Base-by-base conservation (phyloP, 1,140 invertebrate genomes). In the Drosophila lacteicornis region DNA sequence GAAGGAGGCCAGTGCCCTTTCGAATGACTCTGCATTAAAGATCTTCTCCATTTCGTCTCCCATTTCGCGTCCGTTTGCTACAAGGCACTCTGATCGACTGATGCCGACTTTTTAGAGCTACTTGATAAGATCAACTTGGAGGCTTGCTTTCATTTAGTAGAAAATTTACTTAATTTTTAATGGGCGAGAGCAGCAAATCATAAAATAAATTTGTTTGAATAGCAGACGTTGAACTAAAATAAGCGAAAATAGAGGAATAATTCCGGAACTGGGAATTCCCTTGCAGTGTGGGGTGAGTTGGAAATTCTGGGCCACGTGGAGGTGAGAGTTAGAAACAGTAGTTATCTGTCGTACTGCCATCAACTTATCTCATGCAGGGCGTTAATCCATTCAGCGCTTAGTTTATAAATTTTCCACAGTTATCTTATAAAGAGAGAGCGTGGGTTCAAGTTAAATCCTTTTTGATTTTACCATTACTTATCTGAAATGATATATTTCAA, bases 1-100 rank as follows among this genome's bases (percentile, higher is more conserved):
- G 9, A 82, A 71, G 3, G 33, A 17, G 15, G 65, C 47, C 61
- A 88, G 62, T 56, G 80, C 85, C 59, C 53, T 71, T 50, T 69
- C 50, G 17, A 88, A 75, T 11, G 67, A 87, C 42, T 61, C 63
- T n/a, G 38, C 46, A 56, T 47, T 57, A 9, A 50, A 78, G 13
- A 45, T 55, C 2, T 38, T 61, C 6, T n/a, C n/a, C 9, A 42
- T n/a, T 19, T 51, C 8, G 15, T 36, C 33, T 38, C 17, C 61
- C 42, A 50, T 78, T 36, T 33, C 19, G 36, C 50, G 80, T 70
- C 83, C 46, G 57, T 43, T 33, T 8, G 11, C 40, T 25, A 22
- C 51, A 51, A 80, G 38, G 43, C 42, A 36, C 56, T 45, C 42
- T 59, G 49, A 56, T 33, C 57, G 50, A 88, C 85, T 88, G 17